Conservation (phyloP, 1,140 invertebrate species). For the Maniola jurtina region DNA sequence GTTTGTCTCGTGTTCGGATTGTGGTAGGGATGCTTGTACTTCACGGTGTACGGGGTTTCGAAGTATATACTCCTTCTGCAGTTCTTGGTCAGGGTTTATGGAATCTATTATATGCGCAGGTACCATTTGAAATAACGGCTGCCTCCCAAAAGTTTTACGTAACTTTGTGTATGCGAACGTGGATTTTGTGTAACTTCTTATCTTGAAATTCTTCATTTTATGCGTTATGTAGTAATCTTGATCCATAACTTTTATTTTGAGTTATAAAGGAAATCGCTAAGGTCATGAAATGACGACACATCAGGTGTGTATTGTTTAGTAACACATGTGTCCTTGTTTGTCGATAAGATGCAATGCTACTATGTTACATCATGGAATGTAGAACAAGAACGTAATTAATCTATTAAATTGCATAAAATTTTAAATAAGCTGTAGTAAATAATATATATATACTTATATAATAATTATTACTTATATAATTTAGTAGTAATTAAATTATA, state of each 20-base stretch:
- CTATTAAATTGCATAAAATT: not conserved
- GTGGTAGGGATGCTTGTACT: constrained; percentile 55
- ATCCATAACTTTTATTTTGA: constrained; percentile 24
- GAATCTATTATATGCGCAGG: constrained; percentile 61
- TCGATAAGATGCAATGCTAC: constrained; percentile 15
- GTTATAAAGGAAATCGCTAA: constrained; percentile 38
- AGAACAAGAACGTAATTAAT: not conserved
- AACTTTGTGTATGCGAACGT: constrained; percentile 60
- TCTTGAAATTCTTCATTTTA: constrained; percentile 25
- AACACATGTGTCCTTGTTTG: constrained; percentile 62
- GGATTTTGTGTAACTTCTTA: constrained; percentile 52
- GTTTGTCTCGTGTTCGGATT: constrained; percentile 62
- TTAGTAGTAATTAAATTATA: too few relatives aligned
- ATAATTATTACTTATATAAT: not conserved
- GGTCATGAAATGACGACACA: constrained; percentile 45
- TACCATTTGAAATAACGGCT: constrained; percentile 59
- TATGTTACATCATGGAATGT: constrained; percentile 9
- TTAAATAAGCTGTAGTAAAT: not conserved
- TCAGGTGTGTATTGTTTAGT: constrained; percentile 37
- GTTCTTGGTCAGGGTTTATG: constrained; percentile 47
- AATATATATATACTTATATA: not conserved
- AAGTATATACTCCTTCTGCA: constrained; percentile 58
- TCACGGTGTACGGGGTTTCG: constrained; percentile 62
- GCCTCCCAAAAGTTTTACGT: constrained; percentile 57
- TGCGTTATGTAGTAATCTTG: constrained; percentile 1